Evolutionary conservation across 1,140 invertebrate species (phyloP).

Genomic region (Lepeophtheirus salmonis): DNA sequence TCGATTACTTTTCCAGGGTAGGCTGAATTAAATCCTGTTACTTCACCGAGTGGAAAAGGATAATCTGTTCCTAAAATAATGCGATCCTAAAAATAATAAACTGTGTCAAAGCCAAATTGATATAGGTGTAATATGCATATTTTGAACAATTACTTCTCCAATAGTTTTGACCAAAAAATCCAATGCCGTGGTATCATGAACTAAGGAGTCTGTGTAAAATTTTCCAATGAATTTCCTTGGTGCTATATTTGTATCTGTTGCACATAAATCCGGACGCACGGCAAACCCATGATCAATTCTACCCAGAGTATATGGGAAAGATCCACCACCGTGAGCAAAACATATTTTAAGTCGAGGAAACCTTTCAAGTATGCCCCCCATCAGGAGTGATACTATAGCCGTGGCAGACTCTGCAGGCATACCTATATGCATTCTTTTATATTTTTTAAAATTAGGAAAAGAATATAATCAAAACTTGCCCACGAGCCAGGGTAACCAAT

Average conservation of each 20-base stretch:
- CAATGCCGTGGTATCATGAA: conserved; percentile 35
- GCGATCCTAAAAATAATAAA: conserved; percentile 30
- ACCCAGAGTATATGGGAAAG: conserved; percentile 38
- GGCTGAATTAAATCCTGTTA: conserved; percentile 21
- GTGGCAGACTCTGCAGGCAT: conserved; percentile 41
- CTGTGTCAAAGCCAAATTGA: no score
- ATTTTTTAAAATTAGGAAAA: conserved; percentile 12
- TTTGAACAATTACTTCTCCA: conserved; percentile 30
- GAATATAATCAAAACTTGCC: conserved; percentile 25
- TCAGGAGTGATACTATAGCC: conserved; percentile 36
- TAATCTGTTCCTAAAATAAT: conserved; percentile 40
- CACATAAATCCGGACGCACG: conserved; percentile 39
- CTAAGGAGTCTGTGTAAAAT: conserved; percentile 38
- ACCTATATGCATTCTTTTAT: conserved; percentile 25
- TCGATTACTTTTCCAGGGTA: conserved; percentile 35
- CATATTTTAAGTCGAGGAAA: conserved; percentile 32
- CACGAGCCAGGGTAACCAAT: conserved; percentile 43
- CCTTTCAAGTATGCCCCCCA: conserved; percentile 38
- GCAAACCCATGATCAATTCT: conserved; percentile 35
- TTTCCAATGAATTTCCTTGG: conserved; percentile 33
- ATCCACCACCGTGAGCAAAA: conserved; percentile 40
- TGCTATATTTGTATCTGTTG: conserved; percentile 27
- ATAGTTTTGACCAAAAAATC: conserved; percentile 24
- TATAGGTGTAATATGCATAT: conserved; percentile 7
- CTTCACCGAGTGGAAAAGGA: conserved; percentile 40